Evolutionary conservation across 2,888 invertebrate genomes (phyloP).

Genomic region (Trissonchulus latispiculum): DNA sequence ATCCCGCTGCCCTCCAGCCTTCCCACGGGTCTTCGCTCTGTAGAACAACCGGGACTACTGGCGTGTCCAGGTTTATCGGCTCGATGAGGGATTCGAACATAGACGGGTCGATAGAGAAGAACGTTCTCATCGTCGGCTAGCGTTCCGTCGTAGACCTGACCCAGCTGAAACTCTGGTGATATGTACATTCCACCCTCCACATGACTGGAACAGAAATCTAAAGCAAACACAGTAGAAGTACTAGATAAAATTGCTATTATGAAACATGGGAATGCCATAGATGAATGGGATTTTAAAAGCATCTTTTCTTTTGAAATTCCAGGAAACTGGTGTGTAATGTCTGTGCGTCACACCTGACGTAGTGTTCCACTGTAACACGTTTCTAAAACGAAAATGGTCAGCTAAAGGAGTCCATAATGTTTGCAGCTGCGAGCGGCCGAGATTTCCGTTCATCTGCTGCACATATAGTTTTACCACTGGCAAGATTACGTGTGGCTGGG

Average conservation of each 20-base stretch:
- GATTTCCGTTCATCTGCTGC: no score
- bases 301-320: neutral
- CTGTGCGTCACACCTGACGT: no score
- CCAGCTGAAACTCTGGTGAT: conserved; percentile 64
- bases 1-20: neutral
- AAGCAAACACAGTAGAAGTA: conserved; percentile 34
- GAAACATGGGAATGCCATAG: neutral
- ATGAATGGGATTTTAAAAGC: neutral
- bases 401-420: no score
- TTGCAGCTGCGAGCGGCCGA: no score
- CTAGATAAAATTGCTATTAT: no score
- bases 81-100: conserved; percentile 13
- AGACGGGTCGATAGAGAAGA: conserved; percentile 23
- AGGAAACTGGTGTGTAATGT: no score
- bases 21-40: neutral
- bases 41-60: neutral
- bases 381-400: no score
- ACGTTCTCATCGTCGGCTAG: conserved; percentile 20
- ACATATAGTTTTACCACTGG: no score
- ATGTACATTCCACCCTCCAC: conserved; percentile 68
- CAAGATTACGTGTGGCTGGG: no score
- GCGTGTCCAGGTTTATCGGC: neutral
- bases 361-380: no score
- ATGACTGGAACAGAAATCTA: conserved; percentile 60
- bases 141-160: conserved; percentile 63